Conservation (phyloP, 2,888 invertebrate species). For the Mycogona germanica region DNA sequence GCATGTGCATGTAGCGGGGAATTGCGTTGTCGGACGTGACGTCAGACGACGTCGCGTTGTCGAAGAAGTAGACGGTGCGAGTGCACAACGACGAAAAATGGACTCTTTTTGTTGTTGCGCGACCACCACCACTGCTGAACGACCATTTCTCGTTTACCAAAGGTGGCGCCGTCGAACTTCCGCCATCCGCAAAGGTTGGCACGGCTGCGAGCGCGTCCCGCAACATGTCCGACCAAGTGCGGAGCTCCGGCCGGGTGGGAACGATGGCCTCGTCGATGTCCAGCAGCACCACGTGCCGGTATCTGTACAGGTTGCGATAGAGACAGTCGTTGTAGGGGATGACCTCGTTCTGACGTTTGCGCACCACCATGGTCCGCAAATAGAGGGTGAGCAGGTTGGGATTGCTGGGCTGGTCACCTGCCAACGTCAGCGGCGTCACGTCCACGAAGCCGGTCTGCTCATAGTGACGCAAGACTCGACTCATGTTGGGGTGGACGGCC, state of each 20-base stretch:
- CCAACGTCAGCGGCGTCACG: constrained; percentile 67
- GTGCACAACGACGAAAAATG: constrained; percentile 59
- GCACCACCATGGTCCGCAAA: constrained; percentile 76
- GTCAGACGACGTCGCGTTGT: constrained; percentile 49
- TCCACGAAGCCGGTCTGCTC: constrained; percentile 51
- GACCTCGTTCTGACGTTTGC: constrained; percentile 87
- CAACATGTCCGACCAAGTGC: background rate
- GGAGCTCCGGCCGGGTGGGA: constrained; percentile 46
- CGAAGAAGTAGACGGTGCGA: constrained; percentile 83
- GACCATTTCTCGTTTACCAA: no score
- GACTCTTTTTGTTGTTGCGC: background rate
- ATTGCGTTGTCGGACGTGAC: constrained; percentile 36
- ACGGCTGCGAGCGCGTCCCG: constrained; percentile 29
- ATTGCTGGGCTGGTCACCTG: constrained; percentile 81
- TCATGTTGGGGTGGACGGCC: constrained; percentile 73
- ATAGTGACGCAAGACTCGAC: constrained; percentile 47
- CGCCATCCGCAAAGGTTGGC: constrained; percentile 59
- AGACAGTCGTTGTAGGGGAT: constrained; percentile 95
- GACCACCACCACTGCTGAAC: background rate
- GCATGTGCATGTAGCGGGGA: constrained; percentile 27
- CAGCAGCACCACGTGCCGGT: constrained; percentile 73
- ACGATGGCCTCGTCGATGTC: constrained; percentile 94
- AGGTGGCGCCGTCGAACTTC: constrained; percentile 55
- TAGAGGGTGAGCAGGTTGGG: constrained; percentile 80
- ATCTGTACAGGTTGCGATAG: constrained; percentile 80